Evolutionary conservation across 2,797 vertebrate genomes (phyloP), one percentile per base, ranked within the genome.

Genomic region (Vultur gryphus): DNA sequence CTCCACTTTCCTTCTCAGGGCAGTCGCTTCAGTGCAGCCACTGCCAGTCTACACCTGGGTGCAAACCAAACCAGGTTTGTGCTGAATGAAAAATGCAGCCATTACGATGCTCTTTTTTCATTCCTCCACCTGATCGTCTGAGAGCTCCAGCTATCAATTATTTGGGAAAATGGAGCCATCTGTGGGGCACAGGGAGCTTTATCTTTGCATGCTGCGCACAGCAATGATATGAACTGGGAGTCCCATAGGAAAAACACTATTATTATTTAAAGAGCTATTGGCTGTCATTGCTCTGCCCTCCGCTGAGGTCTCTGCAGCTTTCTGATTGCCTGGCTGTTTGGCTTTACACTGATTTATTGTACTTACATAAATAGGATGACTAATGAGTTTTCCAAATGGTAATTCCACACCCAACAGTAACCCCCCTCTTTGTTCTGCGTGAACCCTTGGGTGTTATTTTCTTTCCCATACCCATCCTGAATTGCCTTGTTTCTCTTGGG

Each of bases 261-360:
- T 88, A 87, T 95, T 94, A 94, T 97, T 97, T 95, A 82, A 96
- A 94, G 55, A 96, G 83, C 81, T 94, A 66, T 89, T 58, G 31
- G 54, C 65, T 93, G 90, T 92, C 87, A 89, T 94, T 96, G 71
- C 71, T 91, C 61, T 95, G 82, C 80, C 86, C 78, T 95, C 91
- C 8, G 2, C 33, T 18, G 87, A 96, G 75, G 78, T 84, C 65
- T 79, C 69, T 81, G 46, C 54, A 84, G 64, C 37, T 85, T 89
- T 85, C 90, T 75, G 35, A 84, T 93, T 89, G 87, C 58, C 65
- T 94, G 66, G 24, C 28, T 85, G 10, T 67, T 97, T 89, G 73
- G 37, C 31, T 93, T 79, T 86, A 44, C 44, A 44, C 35, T 81
- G 84, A 89, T 96, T 88, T 89, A 77, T 86, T 94, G 52, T 73